A percentile compares a stretch with the other conserved stretches of the same genome.
Conservation (phyloP, 1,140 invertebrate species). For the Orius laevigatus region DNA sequence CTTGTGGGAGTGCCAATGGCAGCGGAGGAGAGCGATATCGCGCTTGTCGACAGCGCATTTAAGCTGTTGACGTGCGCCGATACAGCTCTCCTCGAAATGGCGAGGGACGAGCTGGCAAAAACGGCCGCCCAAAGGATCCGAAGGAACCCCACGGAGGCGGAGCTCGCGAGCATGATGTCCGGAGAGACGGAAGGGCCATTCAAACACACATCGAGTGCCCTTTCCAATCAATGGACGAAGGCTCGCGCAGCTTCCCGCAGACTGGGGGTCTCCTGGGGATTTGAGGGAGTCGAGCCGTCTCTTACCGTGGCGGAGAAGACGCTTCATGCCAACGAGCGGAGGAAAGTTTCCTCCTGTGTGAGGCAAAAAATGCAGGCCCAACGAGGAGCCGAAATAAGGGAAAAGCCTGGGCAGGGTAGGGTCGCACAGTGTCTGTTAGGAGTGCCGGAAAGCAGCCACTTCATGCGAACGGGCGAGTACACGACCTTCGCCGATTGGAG, state of each 20-base stretch:
- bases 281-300: not conserved
- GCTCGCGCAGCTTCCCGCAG: not conserved
- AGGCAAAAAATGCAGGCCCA: not conserved
- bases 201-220: not conserved
- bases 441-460: slow-evolving; percentile 11
- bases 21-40: not conserved
- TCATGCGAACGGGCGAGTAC: slow-evolving; percentile 13
- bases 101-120: not conserved
- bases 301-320: not conserved
- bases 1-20: not conserved
- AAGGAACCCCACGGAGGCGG: not conserved
- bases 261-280: not conserved
- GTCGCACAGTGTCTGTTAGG: slow-evolving; percentile 3
- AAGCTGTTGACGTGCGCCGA: not conserved
- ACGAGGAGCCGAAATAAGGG: not conserved
- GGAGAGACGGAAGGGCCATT: not conserved
- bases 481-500: slow-evolving; percentile 21
- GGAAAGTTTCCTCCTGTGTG: not conserved
- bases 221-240: slow-evolving; percentile 1
- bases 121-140: not conserved
- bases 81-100: not conserved
- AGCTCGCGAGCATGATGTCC: not conserved
- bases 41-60: not conserved
- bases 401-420: slow-evolving; percentile 12
- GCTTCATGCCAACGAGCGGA: not conserved